Conservation (phyloP, 2,888 invertebrate species). For the Altica lythri region DNA sequence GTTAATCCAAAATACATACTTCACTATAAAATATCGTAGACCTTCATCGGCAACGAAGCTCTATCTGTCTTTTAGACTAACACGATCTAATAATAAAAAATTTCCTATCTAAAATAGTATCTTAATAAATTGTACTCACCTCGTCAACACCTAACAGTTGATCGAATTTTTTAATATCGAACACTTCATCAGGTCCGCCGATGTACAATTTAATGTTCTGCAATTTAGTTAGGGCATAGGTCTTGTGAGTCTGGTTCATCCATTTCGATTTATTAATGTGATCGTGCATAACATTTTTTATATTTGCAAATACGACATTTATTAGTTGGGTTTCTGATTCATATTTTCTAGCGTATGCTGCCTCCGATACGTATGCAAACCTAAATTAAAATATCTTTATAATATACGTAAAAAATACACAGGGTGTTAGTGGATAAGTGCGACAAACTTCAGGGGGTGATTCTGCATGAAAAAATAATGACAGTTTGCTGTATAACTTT, state of each 20-base stretch:
- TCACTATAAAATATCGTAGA: too few relatives aligned
- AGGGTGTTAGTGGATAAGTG: too few relatives aligned
- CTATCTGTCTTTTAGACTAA: too few relatives aligned
- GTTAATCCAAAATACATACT: too few relatives aligned
- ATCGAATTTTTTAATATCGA: constrained; percentile 37
- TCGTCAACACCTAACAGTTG: constrained; percentile 47
- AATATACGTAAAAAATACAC: too few relatives aligned
- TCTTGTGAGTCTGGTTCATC: constrained; percentile 40
- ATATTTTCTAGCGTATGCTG: constrained; percentile 35
- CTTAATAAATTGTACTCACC: constrained; percentile 31
- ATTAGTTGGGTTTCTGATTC: constrained; percentile 32
- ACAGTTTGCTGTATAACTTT: too few relatives aligned
- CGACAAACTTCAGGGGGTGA: too few relatives aligned
- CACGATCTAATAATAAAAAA: too few relatives aligned
- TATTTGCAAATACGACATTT: constrained; percentile 39
- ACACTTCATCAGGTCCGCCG: constrained; percentile 43
- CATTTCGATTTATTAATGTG: constrained; percentile 37
- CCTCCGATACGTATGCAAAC: constrained; percentile 36
- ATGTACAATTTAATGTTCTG: constrained; percentile 35
- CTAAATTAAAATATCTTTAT: constrained; percentile 19
- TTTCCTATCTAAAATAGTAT: too few relatives aligned
- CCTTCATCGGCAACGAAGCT: too few relatives aligned
- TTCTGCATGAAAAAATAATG: too few relatives aligned
- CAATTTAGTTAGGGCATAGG: constrained; percentile 35
- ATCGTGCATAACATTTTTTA: constrained; percentile 34